Evolutionary conservation across 2,888 invertebrate genomes (phyloP).

Genomic region (Drosophila longiperda): DNA sequence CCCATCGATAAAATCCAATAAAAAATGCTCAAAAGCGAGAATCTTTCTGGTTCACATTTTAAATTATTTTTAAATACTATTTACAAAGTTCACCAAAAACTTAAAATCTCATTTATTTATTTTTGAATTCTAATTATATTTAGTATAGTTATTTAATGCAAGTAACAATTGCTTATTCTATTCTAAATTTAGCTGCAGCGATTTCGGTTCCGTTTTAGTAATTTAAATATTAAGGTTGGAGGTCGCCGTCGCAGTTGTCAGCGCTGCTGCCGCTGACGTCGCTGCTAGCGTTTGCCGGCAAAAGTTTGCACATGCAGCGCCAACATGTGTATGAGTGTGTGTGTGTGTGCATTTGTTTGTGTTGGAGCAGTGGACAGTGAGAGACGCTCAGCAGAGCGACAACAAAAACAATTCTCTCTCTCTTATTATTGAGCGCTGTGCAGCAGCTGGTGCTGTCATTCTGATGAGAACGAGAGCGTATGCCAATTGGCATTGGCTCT

Average conservation of each 20-base stretch:
- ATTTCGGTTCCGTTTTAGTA: slow-evolving; percentile 3
- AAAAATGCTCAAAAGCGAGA: background rate
- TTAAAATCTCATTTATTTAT: background rate
- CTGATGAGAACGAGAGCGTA: slow-evolving; percentile 31
- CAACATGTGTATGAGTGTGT: slow-evolving; percentile 11
- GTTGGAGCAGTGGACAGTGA: slow-evolving; percentile 22
- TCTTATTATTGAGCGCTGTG: slow-evolving; percentile 8
- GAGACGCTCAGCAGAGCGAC: slow-evolving; percentile 23
- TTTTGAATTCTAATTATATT: background rate
- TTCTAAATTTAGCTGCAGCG: slow-evolving; percentile 1
- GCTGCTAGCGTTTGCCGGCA: slow-evolving; percentile 54
- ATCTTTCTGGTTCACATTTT: background rate
- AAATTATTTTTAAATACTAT: background rate
- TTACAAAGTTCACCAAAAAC: background rate
- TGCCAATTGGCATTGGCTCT: slow-evolving; percentile 19
- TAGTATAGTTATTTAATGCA: background rate
- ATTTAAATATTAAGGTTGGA: slow-evolving; percentile 18
- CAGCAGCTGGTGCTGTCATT: slow-evolving; percentile 1
- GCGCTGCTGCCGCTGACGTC: slow-evolving; percentile 34
- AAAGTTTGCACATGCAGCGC: slow-evolving; percentile 62
- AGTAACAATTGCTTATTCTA: background rate
- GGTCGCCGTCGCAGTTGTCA: slow-evolving; percentile 37
- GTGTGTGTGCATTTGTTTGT: slow-evolving; percentile 26
- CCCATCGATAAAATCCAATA: background rate
- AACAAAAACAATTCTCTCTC: slow-evolving; percentile 49